Conservation (phyloP, 2,113 vertebrate species). For the Calonectris borealis region DNA sequence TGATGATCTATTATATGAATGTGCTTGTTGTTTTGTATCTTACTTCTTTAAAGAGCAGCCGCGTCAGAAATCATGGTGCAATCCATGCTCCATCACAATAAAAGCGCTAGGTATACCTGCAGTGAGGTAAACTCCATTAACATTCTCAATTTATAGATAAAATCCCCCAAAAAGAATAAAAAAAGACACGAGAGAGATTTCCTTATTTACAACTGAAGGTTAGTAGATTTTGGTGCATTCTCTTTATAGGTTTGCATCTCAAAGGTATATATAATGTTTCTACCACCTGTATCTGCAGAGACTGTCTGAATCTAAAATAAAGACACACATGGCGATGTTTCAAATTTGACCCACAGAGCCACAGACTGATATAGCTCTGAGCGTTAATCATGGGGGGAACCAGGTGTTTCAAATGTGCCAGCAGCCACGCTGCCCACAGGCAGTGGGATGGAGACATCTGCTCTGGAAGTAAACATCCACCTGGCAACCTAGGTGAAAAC, state of each 20-base stretch:
- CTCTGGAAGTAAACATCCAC: background rate
- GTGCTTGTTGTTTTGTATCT: background rate
- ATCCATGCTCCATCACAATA: background rate
- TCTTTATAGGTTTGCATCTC: background rate
- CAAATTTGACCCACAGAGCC: background rate
- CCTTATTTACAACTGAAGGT: background rate
- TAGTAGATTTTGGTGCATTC: background rate
- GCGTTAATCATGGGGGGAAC: background rate
- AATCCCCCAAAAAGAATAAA: background rate
- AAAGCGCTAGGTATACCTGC: background rate
- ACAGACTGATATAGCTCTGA: background rate
- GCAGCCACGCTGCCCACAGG: background rate
- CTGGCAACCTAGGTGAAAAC: background rate
- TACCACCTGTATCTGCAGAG: background rate
- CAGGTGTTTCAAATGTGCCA: background rate
- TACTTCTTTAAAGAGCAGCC: constrained; percentile 7
- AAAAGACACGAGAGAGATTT: background rate
- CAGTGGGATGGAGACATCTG: background rate
- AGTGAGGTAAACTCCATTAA: constrained; percentile 14
- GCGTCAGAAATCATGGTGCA: background rate
- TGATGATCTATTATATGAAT: background rate
- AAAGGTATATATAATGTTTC: background rate
- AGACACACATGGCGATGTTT: background rate
- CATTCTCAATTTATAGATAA: background rate
- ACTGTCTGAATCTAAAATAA: background rate